phyloP scores from a whole-genome alignment of 1,140 invertebrate genomes.

The Drosophila mojavensis region DNA sequence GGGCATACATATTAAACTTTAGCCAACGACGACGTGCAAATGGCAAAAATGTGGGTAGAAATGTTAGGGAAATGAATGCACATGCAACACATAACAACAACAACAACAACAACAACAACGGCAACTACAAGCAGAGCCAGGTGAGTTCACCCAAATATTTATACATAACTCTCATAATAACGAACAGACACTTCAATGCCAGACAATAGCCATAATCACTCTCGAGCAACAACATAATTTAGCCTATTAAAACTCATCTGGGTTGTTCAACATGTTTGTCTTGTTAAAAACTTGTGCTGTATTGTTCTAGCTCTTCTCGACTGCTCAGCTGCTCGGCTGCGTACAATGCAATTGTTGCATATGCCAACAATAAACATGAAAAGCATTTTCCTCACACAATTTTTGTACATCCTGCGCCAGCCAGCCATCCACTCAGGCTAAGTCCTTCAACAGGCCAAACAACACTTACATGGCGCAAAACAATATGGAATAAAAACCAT shows the following conservation, averaged over 20 bases:
- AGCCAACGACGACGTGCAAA: slow-evolving; percentile 15
- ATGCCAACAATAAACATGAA: slow-evolving; percentile 22
- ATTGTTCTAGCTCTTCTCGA: slow-evolving; percentile 12
- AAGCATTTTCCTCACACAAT: slow-evolving; percentile 25
- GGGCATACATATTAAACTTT: slow-evolving; percentile 31
- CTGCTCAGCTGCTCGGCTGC: not conserved
- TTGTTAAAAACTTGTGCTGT: slow-evolving; percentile 15
- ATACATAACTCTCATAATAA: not conserved
- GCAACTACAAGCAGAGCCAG: not conserved
- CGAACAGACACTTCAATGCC: not conserved
- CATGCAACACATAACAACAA: not conserved
- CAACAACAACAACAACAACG: too few relatives aligned
- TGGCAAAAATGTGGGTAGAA: slow-evolving; percentile 9
- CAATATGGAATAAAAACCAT: slow-evolving; percentile 13
- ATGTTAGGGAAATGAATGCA: slow-evolving; percentile 10
- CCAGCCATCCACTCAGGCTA: slow-evolving; percentile 1
- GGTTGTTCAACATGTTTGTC: not conserved
- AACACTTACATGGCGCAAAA: slow-evolving; percentile 22
- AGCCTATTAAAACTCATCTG: slow-evolving; percentile 27
- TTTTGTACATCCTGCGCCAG: not conserved
- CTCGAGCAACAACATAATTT: slow-evolving; percentile 2
- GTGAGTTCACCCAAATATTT: not conserved
- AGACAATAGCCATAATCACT: not conserved
- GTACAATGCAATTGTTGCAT: slow-evolving; percentile 29
- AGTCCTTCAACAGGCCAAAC: slow-evolving; percentile 31